Percentiles rank a stretch among this genome's conserved stretches.
Evolutionary conservation across 2,113 vertebrate genomes (phyloP).

Genomic region (Empidonax alnorum): DNA sequence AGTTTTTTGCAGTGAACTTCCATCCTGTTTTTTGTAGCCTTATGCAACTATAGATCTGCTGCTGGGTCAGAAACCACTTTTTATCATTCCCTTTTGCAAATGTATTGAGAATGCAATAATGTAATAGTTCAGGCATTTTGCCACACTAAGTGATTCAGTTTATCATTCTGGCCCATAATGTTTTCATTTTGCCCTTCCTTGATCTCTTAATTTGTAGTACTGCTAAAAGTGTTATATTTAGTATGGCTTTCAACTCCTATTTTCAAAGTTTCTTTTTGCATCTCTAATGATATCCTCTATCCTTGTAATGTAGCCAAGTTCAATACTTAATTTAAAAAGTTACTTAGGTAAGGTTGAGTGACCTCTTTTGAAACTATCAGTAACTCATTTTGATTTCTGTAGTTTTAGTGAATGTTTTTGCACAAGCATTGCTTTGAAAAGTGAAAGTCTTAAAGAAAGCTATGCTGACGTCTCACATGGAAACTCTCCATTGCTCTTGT

Average conservation of each 20-base stretch:
- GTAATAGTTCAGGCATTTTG: conserved; percentile 14
- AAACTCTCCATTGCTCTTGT: not conserved
- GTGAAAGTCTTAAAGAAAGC: not conserved
- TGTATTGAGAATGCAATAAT: not conserved
- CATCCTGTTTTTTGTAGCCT: not conserved
- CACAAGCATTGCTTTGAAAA: conserved; percentile 25
- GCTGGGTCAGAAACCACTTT: not conserved
- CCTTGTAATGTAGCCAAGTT: conserved; percentile 24
- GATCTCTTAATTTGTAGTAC: conserved; percentile 36
- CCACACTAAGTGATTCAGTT: conserved; percentile 24
- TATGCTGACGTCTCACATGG: not conserved
- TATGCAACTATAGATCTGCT: not conserved
- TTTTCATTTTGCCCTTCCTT: conserved; percentile 46
- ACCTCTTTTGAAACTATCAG: conserved; percentile 32
- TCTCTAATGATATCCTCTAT: conserved; percentile 11
- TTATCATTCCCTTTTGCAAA: conserved; percentile 9
- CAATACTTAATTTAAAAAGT: conserved; percentile 55
- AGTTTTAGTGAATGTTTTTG: conserved; percentile 32
- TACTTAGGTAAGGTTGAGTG: not conserved
- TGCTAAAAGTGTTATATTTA: conserved; percentile 16
- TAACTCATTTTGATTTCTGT: conserved; percentile 26
- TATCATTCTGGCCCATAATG: conserved; percentile 4
- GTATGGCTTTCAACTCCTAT: not conserved
- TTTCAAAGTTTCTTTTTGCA: conserved; percentile 44
- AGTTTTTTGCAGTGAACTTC: not conserved